A percentile compares a stretch with the other conserved stretches of the same genome.
Evolutionary conservation across 2,113 vertebrate species (phyloP).

Genomic region (Megaleporinus macrocephalus): DNA sequence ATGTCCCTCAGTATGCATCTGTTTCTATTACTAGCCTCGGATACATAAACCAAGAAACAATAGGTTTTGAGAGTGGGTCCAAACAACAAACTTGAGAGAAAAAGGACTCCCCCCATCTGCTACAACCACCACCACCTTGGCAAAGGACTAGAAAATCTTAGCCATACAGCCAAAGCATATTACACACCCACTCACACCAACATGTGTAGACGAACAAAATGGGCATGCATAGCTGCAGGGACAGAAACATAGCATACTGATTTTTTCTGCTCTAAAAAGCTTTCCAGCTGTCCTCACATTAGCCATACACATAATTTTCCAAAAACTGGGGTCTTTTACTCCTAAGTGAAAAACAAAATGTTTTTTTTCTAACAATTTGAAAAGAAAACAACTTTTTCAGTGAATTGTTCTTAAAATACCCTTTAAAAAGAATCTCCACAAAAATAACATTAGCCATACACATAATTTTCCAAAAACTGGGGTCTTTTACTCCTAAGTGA

Average conservation of each 20-base stretch:
- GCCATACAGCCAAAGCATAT: constrained; percentile 60
- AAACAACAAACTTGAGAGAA: constrained; percentile 12
- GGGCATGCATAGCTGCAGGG: constrained; percentile 68
- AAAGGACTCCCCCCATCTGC: not conserved
- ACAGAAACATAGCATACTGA: constrained; percentile 61
- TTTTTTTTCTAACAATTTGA: not conserved
- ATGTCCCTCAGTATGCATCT: not conserved
- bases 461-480: not conserved
- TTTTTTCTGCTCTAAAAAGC: constrained; percentile 44
- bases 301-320: not conserved
- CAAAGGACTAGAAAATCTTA: constrained; percentile 61
- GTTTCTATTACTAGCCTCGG: not conserved
- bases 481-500: not conserved
- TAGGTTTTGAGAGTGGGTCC: not conserved
- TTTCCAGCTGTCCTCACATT: not conserved
- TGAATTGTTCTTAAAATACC: too few species aligned
- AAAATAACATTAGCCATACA: not conserved
- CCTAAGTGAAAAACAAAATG: not conserved
- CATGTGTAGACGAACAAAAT: constrained; percentile 66
- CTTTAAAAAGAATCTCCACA: too few species aligned
- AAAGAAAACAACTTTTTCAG: too few species aligned
- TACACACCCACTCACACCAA: constrained; percentile 71
- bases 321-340: too few species aligned
- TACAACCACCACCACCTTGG: constrained; percentile 54
- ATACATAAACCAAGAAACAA: constrained; percentile 12